Evolutionary conservation across 2,797 vertebrate genomes (phyloP).

Genomic region (Amphiprion clarkii): DNA sequence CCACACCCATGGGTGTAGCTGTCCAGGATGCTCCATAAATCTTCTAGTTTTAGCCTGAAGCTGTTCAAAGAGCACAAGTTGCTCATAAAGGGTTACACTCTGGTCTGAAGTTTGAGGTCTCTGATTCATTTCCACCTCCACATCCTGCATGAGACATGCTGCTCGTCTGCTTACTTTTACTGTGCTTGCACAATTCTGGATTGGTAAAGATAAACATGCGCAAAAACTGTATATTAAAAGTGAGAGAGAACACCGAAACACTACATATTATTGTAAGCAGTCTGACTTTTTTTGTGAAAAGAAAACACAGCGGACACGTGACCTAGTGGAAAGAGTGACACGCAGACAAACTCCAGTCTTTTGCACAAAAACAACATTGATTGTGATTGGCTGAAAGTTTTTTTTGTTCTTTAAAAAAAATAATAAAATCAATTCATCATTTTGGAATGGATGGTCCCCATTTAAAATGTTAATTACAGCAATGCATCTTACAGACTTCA

Average conservation of each 20-base stretch:
- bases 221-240: not conserved
- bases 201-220: not conserved
- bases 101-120: slow-evolving; percentile 1
- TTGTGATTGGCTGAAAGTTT: slow-evolving; percentile 44
- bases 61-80: slow-evolving; percentile 29
- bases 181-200: not conserved
- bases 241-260: slow-evolving; percentile 4
- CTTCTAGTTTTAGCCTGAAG: slow-evolving; percentile 54
- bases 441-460: slow-evolving; percentile 59
- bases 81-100: slow-evolving; percentile 21
- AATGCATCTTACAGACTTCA: slow-evolving; percentile 64
- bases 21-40: slow-evolving; percentile 66
- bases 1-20: slow-evolving; percentile 65
- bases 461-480: slow-evolving; percentile 76
- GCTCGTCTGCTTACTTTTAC: not conserved
- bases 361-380: slow-evolving; percentile 30
- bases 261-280: slow-evolving; percentile 8
- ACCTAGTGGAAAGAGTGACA: slow-evolving; percentile 63
- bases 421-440: slow-evolving; percentile 64
- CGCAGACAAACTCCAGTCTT: slow-evolving; percentile 35
- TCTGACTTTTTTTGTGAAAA: slow-evolving; percentile 49
- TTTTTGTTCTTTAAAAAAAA: slow-evolving; percentile 41
- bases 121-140: not conserved
- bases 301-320: slow-evolving; percentile 22
- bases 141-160: not conserved